Percentiles rank a stretch among this genome's conserved stretches.
These are phyloP conservation scores for Syncerus caffer DNA, from an alignment of 2,797 vertebrate species.

Conservation along the genomic window DNA sequence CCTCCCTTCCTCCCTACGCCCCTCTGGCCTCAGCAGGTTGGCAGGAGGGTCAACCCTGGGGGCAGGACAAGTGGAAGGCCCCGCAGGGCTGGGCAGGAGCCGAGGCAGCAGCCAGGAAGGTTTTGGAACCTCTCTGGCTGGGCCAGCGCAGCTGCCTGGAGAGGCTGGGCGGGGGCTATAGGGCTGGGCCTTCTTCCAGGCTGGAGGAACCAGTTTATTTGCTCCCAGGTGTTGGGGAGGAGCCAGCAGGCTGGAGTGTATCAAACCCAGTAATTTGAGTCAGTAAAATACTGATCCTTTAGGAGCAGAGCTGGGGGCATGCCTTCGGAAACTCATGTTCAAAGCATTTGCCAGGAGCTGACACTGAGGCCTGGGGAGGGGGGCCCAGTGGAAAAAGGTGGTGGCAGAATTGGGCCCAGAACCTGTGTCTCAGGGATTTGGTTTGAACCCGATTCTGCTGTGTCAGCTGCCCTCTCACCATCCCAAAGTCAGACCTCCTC, in stretches of 20 bases:
- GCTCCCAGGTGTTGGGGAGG: slow-evolving; percentile 39
- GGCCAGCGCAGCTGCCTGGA: not conserved
- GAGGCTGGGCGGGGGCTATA: not conserved
- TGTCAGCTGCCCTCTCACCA: not conserved
- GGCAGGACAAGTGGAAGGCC: not conserved
- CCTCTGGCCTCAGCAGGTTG: not conserved
- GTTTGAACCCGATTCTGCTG: not conserved
- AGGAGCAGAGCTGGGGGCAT: not conserved
- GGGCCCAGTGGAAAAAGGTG: not conserved
- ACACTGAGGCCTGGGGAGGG: not conserved
- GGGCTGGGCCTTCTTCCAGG: slow-evolving; percentile 10
- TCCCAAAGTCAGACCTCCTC: not conserved
- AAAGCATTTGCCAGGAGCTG: not conserved
- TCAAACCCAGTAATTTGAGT: not conserved
- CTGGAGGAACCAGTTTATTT: slow-evolving; percentile 60
- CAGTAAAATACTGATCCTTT: not conserved
- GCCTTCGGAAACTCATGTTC: not conserved
- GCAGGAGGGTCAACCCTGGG: not conserved
- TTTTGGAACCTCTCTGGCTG: not conserved
- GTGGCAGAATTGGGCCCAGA: not conserved
- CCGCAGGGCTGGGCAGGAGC: not conserved
- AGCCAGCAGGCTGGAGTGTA: not conserved
- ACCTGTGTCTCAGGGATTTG: not conserved
- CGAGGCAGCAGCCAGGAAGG: not conserved
- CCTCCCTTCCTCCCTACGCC: not conserved